Percentiles rank a stretch among this genome's conserved stretches.
Conservation (phyloP, 2,797 vertebrate genomes). For the Sebastes elongatus region DNA sequence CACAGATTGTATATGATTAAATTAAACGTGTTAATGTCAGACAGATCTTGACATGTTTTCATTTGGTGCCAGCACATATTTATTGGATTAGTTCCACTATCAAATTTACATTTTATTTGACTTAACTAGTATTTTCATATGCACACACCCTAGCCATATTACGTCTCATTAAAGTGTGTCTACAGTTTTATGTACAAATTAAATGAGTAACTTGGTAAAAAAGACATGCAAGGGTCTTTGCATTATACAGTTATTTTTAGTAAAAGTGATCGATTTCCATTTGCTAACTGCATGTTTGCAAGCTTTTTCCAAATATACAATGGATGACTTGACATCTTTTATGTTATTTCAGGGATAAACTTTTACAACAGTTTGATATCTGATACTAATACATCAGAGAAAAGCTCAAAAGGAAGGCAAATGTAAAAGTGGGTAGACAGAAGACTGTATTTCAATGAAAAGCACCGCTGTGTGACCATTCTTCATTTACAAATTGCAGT, state of each 20-base stretch:
- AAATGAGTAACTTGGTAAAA: not conserved
- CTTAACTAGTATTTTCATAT: not conserved
- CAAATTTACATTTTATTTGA: not conserved
- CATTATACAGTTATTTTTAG: not conserved
- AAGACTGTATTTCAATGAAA: not conserved
- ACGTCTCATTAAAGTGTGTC: not conserved
- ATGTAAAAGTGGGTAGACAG: not conserved
- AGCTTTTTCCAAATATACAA: not conserved
- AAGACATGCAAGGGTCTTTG: not conserved
- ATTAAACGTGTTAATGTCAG: conserved; percentile 70
- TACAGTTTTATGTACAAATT: not conserved
- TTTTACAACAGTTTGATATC: not conserved
- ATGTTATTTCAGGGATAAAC: not conserved
- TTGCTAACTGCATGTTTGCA: not conserved
- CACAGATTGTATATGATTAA: conserved; percentile 75
- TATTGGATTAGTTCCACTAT: not conserved
- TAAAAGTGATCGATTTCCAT: not conserved
- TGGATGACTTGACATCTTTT: not conserved
- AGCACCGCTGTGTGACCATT: too few species aligned
- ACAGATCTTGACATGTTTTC: not conserved
- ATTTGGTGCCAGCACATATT: not conserved
- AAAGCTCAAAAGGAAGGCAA: not conserved
- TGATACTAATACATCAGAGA: not conserved
- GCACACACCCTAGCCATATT: not conserved
- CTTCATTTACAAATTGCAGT: not conserved